A percentile compares a stretch with the other conserved stretches of the same genome.
These are phyloP conservation scores for Macrotis lagotis DNA, from an alignment of 2,113 vertebrate species.

Conservation along the genomic window DNA sequence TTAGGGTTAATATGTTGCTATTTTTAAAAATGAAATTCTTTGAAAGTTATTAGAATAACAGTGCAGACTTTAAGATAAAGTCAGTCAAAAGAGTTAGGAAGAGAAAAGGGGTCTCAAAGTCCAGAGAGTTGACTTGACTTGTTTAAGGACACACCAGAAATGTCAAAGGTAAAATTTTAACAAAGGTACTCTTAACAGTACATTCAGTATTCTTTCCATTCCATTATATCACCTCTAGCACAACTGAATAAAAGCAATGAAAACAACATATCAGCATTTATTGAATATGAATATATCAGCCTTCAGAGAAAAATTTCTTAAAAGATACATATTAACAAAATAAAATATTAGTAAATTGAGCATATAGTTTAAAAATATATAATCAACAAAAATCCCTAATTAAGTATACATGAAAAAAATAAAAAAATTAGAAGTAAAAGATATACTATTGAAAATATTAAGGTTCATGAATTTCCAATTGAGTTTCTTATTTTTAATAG, in stretches of 20 bases:
- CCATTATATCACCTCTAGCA: not conserved
- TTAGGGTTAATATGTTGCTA: not conserved
- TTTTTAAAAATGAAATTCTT: not conserved
- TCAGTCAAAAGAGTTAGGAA: not conserved
- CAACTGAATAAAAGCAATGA: not conserved
- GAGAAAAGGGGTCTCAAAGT: not conserved
- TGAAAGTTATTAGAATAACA: not conserved
- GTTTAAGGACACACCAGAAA: not conserved
- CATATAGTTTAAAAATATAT: not conserved
- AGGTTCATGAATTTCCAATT: not conserved
- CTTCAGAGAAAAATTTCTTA: not conserved
- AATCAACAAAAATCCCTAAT: not conserved
- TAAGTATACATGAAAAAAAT: not conserved
- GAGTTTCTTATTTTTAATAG: not conserved
- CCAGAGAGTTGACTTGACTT: not conserved
- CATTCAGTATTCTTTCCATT: not conserved
- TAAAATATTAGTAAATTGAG: not conserved
- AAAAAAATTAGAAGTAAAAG: not conserved
- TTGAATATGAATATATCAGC: not conserved
- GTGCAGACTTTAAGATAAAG: too few relatives aligned
- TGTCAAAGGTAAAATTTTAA: not conserved
- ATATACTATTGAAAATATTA: not conserved
- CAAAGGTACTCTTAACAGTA: not conserved
- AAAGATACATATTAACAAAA: not conserved
- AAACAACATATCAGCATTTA: not conserved